Percentiles rank a stretch among this genome's conserved stretches.
phyloP scores from a whole-genome alignment of 2,797 vertebrate species.

The Coreius guichenoti region DNA sequence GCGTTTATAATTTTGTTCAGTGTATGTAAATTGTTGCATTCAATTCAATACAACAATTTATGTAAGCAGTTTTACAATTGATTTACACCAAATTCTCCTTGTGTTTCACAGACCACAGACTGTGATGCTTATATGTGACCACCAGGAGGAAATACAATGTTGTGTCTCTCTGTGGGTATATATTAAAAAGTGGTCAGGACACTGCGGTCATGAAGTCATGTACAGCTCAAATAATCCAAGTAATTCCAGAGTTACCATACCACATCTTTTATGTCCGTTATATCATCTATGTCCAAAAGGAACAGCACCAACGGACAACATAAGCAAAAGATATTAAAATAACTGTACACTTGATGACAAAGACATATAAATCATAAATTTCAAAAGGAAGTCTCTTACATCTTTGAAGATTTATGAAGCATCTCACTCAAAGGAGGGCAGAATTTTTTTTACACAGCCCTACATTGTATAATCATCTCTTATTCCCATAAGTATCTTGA shows the following conservation, averaged over 20 bases:
- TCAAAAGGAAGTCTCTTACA: slow-evolving; percentile 10
- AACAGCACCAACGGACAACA: not conserved
- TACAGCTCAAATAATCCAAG: slow-evolving; percentile 19
- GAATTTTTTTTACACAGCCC: slow-evolving; percentile 2
- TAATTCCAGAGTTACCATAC: not conserved
- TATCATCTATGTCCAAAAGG: not conserved
- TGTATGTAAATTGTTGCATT: slow-evolving; percentile 5
- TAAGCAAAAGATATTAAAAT: slow-evolving; percentile 5
- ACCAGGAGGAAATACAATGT: slow-evolving; percentile 56
- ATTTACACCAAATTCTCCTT: not conserved
- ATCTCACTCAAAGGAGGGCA: slow-evolving; percentile 3
- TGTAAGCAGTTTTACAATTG: not conserved
- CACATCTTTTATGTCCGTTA: not conserved
- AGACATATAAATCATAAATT: slow-evolving; percentile 15
- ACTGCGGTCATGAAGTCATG: slow-evolving; percentile 19
- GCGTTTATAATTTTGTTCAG: no score
- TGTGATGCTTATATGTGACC: slow-evolving; percentile 37
- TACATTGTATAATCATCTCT: slow-evolving; percentile 30
- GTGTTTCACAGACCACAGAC: not conserved
- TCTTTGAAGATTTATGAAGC: slow-evolving; percentile 26
- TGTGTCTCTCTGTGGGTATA: not conserved
- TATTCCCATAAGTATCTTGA: slow-evolving; percentile 19
- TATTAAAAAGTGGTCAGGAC: slow-evolving; percentile 3
- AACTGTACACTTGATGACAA: not conserved
- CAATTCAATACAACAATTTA: not conserved